phyloP scores from a whole-genome alignment of 1,140 invertebrate genomes.

The Sycobia sp. region DNA sequence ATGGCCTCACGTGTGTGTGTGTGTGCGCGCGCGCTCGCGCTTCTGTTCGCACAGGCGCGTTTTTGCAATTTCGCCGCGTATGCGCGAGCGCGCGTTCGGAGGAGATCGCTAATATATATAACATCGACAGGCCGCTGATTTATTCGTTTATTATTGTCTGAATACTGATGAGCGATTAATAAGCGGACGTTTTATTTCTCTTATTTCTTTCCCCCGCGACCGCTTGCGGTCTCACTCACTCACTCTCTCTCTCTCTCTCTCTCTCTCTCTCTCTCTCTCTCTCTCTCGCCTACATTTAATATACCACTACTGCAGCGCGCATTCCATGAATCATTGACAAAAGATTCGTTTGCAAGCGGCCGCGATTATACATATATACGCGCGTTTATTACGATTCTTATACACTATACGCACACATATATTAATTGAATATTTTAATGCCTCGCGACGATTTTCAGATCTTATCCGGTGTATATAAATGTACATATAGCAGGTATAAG shows the following conservation, averaged over 20 bases:
- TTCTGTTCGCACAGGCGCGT: conserved; percentile 14
- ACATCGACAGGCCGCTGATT: conserved; percentile 20
- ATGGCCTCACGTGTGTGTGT: conserved; percentile 24
- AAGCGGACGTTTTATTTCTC: neutral
- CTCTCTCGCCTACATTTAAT: no score
- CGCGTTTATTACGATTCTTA: no score
- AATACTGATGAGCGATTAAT: conserved; percentile 33
- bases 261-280: no score
- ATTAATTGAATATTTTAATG: no score
- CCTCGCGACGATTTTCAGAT: no score
- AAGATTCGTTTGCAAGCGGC: neutral
- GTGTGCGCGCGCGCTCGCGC: neutral
- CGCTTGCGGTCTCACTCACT: neutral
- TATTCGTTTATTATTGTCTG: conserved; percentile 28
- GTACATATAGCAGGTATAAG: no score
- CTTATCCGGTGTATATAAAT: no score
- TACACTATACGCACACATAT: no score
- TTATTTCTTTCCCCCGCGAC: neutral
- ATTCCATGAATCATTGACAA: conserved; percentile 23
- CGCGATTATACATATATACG: no score
- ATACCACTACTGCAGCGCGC: no score
- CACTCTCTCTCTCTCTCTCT: no score
- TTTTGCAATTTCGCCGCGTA: conserved; percentile 12
- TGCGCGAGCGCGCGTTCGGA: neutral
- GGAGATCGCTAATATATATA: no score